A percentile compares a stretch with the other conserved stretches of the same genome.
These are phyloP conservation scores for Orchesellides sinensis DNA, from an alignment of 2,888 invertebrate species.

Conservation along the genomic window DNA sequence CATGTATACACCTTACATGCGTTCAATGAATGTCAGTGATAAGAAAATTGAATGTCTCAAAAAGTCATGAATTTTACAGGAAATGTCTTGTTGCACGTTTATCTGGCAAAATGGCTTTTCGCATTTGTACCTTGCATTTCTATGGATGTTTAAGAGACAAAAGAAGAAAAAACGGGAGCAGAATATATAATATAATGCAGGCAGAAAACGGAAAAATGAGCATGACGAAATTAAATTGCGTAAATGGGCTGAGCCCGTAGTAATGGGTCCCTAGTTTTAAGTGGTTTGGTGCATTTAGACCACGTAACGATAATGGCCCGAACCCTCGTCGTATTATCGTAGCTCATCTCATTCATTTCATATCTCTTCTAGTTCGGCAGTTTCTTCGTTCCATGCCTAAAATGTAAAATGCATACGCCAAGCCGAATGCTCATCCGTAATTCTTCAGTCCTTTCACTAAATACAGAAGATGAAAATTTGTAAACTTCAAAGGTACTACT, in stretches of 20 bases:
- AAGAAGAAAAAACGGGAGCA: neutral
- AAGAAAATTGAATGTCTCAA: neutral
- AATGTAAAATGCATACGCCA: neutral
- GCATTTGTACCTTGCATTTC: neutral
- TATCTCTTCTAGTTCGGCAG: too few species aligned
- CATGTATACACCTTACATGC: too few species aligned
- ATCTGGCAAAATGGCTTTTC: too few species aligned
- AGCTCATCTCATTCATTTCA: neutral
- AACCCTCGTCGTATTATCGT: neutral
- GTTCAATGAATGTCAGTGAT: too few species aligned
- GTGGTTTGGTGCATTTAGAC: slow-evolving; percentile 24
- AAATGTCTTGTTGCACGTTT: neutral
- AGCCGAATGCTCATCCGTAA: neutral
- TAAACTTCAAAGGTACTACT: too few species aligned
- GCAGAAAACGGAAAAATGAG: slow-evolving; percentile 25
- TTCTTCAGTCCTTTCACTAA: neutral
- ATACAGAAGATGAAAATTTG: neutral
- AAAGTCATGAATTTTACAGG: neutral
- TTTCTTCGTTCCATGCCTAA: neutral
- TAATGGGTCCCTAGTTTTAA: slow-evolving; percentile 34
- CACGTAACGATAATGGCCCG: neutral
- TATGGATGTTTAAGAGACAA: neutral
- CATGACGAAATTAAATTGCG: slow-evolving; percentile 38
- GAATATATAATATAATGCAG: neutral
- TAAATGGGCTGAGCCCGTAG: neutral